Conservation (phyloP, 2,113 vertebrate genomes). For the Apus apus region DNA sequence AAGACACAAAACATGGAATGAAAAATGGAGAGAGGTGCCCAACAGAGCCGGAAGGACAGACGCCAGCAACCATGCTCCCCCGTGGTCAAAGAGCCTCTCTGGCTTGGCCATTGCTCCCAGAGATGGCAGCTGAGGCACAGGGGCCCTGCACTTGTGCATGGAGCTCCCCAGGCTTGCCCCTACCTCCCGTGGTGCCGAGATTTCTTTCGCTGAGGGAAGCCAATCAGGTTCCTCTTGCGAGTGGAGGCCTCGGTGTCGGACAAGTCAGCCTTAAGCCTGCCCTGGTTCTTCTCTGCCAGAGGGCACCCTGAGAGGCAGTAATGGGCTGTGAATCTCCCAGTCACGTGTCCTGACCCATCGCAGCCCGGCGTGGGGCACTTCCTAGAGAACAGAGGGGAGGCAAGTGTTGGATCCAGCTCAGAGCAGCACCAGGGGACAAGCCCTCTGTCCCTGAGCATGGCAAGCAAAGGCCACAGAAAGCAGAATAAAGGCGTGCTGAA, state of each 20-base stretch:
- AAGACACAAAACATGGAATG: background rate
- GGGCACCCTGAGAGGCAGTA: conserved; percentile 98
- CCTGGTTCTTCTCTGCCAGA: conserved; percentile 94
- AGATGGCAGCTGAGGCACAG: background rate
- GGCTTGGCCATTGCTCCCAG: background rate
- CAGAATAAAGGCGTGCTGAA: background rate
- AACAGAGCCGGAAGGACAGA: background rate
- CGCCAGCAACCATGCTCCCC: background rate
- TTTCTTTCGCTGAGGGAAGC: conserved; percentile 92
- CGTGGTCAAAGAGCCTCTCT: accelerated
- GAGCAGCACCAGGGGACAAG: accelerated
- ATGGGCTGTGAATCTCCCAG: conserved; percentile 95
- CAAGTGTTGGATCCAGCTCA: background rate
- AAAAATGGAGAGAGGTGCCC: background rate
- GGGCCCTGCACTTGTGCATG: background rate
- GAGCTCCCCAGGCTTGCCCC: background rate
- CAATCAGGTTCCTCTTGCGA: conserved; percentile 86
- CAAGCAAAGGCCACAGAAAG: background rate
- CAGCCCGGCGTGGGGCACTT: conserved; percentile 98
- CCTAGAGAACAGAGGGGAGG: conserved; percentile 73
- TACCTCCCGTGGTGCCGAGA: conserved; percentile 94
- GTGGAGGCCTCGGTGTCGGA: conserved; percentile 85
- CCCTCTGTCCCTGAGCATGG: accelerated
- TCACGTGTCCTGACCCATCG: conserved; percentile 96
- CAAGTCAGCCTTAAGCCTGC: conserved; percentile 88